phyloP scores from a whole-genome alignment of 2,888 invertebrate genomes.

The Phaedon cochleariae region DNA sequence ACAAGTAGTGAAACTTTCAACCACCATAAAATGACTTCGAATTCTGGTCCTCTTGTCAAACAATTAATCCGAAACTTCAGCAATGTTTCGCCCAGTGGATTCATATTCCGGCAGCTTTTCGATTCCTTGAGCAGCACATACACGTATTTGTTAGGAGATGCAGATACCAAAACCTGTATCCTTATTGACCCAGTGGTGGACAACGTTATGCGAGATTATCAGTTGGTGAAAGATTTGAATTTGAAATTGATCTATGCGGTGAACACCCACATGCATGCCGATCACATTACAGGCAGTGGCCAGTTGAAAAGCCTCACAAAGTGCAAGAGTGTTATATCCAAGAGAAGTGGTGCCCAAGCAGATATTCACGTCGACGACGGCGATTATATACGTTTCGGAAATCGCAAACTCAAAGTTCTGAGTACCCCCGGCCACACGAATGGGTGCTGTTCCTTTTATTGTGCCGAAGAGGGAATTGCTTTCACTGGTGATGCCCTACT shows the following conservation, averaged over 20 bases:
- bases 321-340: slow-evolving; percentile 85
- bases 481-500: slow-evolving; percentile 97
- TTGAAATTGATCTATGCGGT: slow-evolving; percentile 84
- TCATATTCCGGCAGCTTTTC: slow-evolving; percentile 71
- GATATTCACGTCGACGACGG: slow-evolving; percentile 80
- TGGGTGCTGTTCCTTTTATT: slow-evolving; percentile 89
- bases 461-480: slow-evolving; percentile 78
- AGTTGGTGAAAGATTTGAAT: slow-evolving; percentile 76
- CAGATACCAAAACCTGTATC: slow-evolving; percentile 77
- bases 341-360: slow-evolving; percentile 82
- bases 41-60: no score
- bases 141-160: slow-evolving; percentile 92
- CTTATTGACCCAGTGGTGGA: slow-evolving; percentile 97
- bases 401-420: slow-evolving; percentile 72
- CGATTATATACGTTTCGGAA: slow-evolving; percentile 79
- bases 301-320: slow-evolving; percentile 81
- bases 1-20: no score
- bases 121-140: slow-evolving; percentile 93
- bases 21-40: no score
- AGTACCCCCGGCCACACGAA: slow-evolving; percentile 94
- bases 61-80: slow-evolving; percentile 26
- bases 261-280: slow-evolving; percentile 99
- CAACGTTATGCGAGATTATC: slow-evolving; percentile 81
- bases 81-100: slow-evolving; percentile 10
- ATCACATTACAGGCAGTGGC: slow-evolving; percentile 96